Evolutionary conservation across 2,797 vertebrate species (phyloP).

Genomic region (Enteromius viviparus): DNA sequence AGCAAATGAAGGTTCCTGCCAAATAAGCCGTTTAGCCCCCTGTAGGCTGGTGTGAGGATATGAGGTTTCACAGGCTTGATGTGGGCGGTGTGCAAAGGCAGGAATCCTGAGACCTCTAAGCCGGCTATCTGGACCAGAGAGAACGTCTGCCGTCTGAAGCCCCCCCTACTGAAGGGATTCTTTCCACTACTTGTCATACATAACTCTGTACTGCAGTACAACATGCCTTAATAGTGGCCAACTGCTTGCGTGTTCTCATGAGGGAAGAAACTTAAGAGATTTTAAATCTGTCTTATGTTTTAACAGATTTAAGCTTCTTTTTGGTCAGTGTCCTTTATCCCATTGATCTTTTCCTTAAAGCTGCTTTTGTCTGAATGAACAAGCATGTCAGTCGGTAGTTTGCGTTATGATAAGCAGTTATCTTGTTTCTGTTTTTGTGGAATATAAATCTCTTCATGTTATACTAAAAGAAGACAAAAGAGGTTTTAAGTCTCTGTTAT

Average conservation of each 20-base stretch:
- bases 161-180: slow-evolving; percentile 56
- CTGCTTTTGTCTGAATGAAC: neutral
- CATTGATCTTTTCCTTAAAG: neutral
- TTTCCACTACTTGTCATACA: slow-evolving; percentile 66
- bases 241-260: neutral
- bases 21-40: neutral
- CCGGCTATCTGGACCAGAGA: slow-evolving; percentile 4
- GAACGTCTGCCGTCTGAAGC: slow-evolving; percentile 23
- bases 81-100: slow-evolving; percentile 31
- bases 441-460: neutral
- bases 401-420: neutral
- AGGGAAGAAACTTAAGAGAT: too few species aligned
- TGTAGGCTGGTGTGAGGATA: slow-evolving; percentile 1
- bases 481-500: neutral
- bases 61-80: neutral
- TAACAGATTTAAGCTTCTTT: neutral
- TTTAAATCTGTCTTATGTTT: neutral
- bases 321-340: neutral
- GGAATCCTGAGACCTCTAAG: slow-evolving; percentile 39
- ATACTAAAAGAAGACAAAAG: neutral
- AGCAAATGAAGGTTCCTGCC: neutral
- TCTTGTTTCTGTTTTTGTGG: neutral
- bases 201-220: slow-evolving; percentile 50
- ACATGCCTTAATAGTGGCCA: neutral
- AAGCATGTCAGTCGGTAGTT: neutral